phyloP scores from a whole-genome alignment of 2,888 invertebrate species.

The Silvanus unidentatus region DNA sequence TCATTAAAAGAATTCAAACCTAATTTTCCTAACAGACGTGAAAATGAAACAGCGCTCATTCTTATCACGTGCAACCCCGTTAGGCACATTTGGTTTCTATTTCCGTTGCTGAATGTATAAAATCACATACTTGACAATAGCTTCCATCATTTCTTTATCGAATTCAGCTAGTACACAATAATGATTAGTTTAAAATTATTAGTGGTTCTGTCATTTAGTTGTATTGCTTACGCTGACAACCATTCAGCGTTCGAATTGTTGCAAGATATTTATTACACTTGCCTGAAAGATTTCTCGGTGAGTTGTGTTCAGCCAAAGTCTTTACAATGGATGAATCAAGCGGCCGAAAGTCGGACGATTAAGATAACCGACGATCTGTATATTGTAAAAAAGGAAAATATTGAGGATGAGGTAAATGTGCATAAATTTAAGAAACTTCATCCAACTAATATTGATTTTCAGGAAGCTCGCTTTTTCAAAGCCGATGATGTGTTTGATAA shows the following conservation, averaged over 20 bases:
- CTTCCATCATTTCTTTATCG: conserved; percentile 18
- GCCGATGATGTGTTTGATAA: conserved; percentile 61
- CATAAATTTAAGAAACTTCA: too few relatives aligned
- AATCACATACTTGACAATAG: conserved; percentile 24
- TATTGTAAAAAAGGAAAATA: conserved; percentile 58
- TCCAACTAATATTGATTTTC: too few relatives aligned
- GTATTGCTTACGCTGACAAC: conserved; percentile 23
- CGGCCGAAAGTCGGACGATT: conserved; percentile 62
- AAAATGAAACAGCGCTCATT: conserved; percentile 17
- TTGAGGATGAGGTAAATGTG: conserved; percentile 29
- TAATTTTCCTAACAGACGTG: not conserved
- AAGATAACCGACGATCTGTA: conserved; percentile 70
- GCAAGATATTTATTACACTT: conserved; percentile 61
- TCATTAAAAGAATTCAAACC: too few relatives aligned
- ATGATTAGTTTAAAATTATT: conserved; percentile 30
- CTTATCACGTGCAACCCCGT: conserved; percentile 42
- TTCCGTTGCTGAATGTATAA: conserved; percentile 42
- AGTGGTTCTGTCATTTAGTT: conserved; percentile 6
- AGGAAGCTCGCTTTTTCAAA: conserved; percentile 50
- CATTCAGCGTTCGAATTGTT: conserved; percentile 58
- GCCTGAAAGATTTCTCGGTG: conserved; percentile 62
- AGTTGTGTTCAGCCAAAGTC: conserved; percentile 75
- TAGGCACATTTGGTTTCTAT: conserved; percentile 42
- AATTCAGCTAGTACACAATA: too few relatives aligned
- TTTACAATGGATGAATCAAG: conserved; percentile 66